These are phyloP conservation scores for Malacosoma neustria DNA, from an alignment of 2,888 invertebrate genomes.

Conservation along the genomic window DNA sequence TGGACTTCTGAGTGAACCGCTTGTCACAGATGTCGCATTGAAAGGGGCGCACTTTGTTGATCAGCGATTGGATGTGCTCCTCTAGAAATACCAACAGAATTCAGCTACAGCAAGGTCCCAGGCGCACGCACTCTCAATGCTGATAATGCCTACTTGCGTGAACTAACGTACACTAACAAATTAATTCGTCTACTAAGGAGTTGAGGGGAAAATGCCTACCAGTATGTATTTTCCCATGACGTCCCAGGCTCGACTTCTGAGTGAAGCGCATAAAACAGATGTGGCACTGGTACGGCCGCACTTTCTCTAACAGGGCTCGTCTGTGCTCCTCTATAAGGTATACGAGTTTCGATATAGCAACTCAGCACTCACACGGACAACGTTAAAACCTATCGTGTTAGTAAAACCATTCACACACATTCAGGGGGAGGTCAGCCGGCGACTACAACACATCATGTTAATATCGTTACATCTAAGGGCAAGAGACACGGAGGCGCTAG, in stretches of 20 bases:
- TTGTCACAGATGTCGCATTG: conserved; percentile 86
- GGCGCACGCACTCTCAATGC: conserved; percentile 40
- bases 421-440: conserved; percentile 66
- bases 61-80: conserved; percentile 77
- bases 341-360: conserved; percentile 70
- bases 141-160: conserved; percentile 57
- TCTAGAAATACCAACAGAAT: conserved; percentile 75
- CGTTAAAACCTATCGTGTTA: conserved; percentile 40
- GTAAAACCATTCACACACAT: conserved; percentile 56
- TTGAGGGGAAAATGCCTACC: conserved; percentile 75
- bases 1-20: conserved; percentile 88
- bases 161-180: conserved; percentile 52
- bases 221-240: conserved; percentile 83
- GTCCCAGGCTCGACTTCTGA: conserved; percentile 83
- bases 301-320: conserved; percentile 76
- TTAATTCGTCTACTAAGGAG: conserved; percentile 68
- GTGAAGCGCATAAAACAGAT: conserved; percentile 83
- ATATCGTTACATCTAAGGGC: conserved; percentile 59
- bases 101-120: conserved; percentile 63
- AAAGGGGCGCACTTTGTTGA: conserved; percentile 77
- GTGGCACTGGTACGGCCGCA: conserved; percentile 82
- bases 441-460: conserved; percentile 29
- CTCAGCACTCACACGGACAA: conserved; percentile 53
- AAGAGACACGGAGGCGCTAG: conserved; percentile 48
- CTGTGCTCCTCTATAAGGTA: conserved; percentile 76